phyloP scores from a whole-genome alignment of 2,113 vertebrate genomes.

The Azemiops feae region DNA sequence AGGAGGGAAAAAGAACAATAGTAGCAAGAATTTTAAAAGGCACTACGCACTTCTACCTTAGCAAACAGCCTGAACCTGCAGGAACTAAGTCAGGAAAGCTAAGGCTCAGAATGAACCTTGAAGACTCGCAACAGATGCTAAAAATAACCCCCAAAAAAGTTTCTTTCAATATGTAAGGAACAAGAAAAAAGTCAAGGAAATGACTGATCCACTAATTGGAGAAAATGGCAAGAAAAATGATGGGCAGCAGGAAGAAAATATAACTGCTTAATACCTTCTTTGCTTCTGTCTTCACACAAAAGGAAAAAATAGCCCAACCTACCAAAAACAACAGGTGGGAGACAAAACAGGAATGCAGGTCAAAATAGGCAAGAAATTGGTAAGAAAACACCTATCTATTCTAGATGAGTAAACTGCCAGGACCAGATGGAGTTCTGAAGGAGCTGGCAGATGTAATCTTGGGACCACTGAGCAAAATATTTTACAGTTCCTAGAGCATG shows the following conservation, averaged over 20 bases:
- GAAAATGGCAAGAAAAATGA: too few relatives aligned
- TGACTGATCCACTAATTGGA: too few relatives aligned
- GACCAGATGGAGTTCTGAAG: background rate
- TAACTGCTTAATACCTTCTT: too few relatives aligned
- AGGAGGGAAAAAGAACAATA: background rate
- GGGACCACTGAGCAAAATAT: background rate
- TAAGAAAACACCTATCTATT: too few relatives aligned
- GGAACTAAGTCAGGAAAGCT: background rate
- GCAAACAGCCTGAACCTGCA: background rate
- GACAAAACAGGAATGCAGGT: background rate
- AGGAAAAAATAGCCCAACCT: background rate
- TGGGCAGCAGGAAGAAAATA: too few relatives aligned
- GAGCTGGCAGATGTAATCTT: background rate
- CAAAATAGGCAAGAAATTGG: too few relatives aligned
- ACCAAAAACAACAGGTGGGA: background rate
- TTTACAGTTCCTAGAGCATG: background rate
- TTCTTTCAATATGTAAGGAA: background rate
- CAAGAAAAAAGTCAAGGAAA: too few relatives aligned
- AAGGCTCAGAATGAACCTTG: background rate
- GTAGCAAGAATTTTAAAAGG: background rate
- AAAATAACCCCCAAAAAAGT: background rate
- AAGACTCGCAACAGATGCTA: background rate
- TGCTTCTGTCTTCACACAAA: background rate
- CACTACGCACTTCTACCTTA: background rate
- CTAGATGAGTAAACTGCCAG: background rate